A percentile compares a stretch with the other conserved stretches of the same genome.
These are phyloP conservation scores for Arion vulgaris DNA, from an alignment of 1,140 invertebrate genomes.

Conservation along the genomic window DNA sequence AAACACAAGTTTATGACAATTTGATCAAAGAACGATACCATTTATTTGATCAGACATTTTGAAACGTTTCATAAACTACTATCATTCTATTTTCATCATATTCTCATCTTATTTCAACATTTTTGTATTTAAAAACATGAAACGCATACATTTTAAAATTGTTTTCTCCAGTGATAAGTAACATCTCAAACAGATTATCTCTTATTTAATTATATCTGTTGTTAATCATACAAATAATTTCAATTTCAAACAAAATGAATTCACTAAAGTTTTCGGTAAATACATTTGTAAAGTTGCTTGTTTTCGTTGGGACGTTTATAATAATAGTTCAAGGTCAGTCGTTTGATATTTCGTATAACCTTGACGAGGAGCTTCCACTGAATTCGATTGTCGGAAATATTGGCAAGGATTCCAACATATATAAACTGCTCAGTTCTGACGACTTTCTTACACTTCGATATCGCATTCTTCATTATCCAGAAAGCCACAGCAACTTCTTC, in stretches of 20 bases:
- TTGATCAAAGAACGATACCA: no score
- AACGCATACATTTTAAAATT: not conserved
- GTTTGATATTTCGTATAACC: slow-evolving; percentile 37
- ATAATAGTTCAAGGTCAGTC: not conserved
- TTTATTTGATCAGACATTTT: no score
- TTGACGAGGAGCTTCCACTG: slow-evolving; percentile 36
- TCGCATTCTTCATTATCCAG: slow-evolving; percentile 16
- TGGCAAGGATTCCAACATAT: slow-evolving; percentile 39
- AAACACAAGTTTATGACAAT: no score
- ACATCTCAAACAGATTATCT: not conserved
- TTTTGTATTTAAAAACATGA: not conserved
- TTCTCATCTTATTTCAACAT: not conserved
- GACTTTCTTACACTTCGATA: slow-evolving; percentile 33
- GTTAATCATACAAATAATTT: not conserved
- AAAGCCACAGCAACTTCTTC: slow-evolving; percentile 34
- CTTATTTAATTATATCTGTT: not conserved
- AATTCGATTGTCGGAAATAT: slow-evolving; percentile 29
- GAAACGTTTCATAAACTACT: no score
- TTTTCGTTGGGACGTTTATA: not conserved
- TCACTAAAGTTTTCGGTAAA: not conserved
- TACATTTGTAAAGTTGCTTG: not conserved
- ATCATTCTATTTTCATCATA: no score
- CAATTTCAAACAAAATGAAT: not conserved
- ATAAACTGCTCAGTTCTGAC: slow-evolving; percentile 27
- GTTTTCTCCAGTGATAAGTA: not conserved